These are phyloP conservation scores for Hybos culiciformis DNA, from an alignment of 2,888 invertebrate species.

Conservation along the genomic window DNA sequence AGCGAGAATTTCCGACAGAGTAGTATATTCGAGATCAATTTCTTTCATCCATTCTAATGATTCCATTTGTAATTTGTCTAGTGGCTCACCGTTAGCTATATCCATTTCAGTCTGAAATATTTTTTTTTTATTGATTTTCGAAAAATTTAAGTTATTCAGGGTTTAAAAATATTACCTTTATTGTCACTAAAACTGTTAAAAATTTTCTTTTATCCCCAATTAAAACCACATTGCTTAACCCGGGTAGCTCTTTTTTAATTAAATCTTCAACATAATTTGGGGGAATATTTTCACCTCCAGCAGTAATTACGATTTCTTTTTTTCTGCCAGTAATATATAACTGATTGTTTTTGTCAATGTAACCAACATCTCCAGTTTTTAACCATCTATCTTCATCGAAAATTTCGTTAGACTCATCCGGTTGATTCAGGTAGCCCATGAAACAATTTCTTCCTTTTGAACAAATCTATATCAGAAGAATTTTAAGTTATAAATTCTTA, in stretches of 20 bases:
- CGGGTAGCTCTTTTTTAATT: slow-evolving; percentile 57
- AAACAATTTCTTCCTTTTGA: slow-evolving; percentile 69
- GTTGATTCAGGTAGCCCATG: slow-evolving; percentile 72
- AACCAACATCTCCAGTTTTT: slow-evolving; percentile 76
- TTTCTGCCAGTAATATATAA: slow-evolving; percentile 60
- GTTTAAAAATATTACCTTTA: slow-evolving; percentile 47
- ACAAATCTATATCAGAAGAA: slow-evolving; percentile 36
- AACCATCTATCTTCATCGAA: slow-evolving; percentile 71
- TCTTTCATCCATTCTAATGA: slow-evolving; percentile 56
- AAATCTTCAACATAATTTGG: slow-evolving; percentile 72
- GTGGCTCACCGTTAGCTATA: slow-evolving; percentile 51
- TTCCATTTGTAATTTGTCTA: slow-evolving; percentile 50
- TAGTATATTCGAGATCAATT: slow-evolving; percentile 47
- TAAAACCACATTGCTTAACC: slow-evolving; percentile 68
- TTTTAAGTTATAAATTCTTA: not conserved
- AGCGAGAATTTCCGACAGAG: slow-evolving; percentile 53
- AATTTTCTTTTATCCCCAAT: slow-evolving; percentile 80
- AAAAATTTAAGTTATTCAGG: not conserved
- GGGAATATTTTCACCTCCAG: slow-evolving; percentile 88
- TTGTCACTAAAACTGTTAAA: slow-evolving; percentile 64
- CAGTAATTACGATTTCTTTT: slow-evolving; percentile 77
- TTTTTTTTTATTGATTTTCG: not conserved
- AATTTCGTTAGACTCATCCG: slow-evolving; percentile 57
- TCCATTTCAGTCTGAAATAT: slow-evolving; percentile 48
- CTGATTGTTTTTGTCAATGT: slow-evolving; percentile 54